Base-by-base conservation (phyloP, 2,888 invertebrate genomes). In the Kuschelorhynchus macadamiae region DNA sequence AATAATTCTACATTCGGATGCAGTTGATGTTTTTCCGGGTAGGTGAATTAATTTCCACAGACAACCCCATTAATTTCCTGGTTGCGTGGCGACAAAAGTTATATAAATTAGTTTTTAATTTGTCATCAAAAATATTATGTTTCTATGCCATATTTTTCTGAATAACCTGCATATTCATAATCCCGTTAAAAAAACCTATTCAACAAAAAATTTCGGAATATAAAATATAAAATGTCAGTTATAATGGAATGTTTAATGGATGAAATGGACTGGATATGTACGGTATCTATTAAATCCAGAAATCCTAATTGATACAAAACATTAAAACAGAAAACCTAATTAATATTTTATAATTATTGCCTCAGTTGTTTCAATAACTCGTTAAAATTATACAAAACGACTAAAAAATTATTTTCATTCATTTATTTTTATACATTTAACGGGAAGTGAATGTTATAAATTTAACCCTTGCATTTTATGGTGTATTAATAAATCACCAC, bases 371-470 rank as follows among this genome's bases (percentile, higher is more conserved):
- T 63, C 63, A 39, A 18, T 42, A 47, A 55, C 63, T 67, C 65
- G 60, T 67, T 60, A 67, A 67, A 66, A 60, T n/a, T 60, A 55
- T 55, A 67, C 56, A 67, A 62, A 67, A 32, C 17, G 21, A 52
- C 36, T 42, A 50, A 62, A 67, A 67, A 62, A 57, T 50, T 57
- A 42, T 67, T 57, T 62, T 55, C 21, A 18, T 9, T 41, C 25
- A 67, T 67, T 67, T 67, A 67, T 67, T 67, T 67, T 67, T 67
- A 67, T 56, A 62, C 61, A 50, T 56, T 67, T 62, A 67, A 67
- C 67, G 62, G 67, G 67, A 67, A 62, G 67, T 57, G 41, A 30
- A 50, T 33, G 56, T 55, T 67, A 67, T 67, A 67, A 62, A 67
- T 67, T 61, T 62, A 67, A 57, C 61, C 61, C 62, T 62, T 56